Conservation (phyloP, 2,888 invertebrate species). For the Drosophila paramelanica region DNA sequence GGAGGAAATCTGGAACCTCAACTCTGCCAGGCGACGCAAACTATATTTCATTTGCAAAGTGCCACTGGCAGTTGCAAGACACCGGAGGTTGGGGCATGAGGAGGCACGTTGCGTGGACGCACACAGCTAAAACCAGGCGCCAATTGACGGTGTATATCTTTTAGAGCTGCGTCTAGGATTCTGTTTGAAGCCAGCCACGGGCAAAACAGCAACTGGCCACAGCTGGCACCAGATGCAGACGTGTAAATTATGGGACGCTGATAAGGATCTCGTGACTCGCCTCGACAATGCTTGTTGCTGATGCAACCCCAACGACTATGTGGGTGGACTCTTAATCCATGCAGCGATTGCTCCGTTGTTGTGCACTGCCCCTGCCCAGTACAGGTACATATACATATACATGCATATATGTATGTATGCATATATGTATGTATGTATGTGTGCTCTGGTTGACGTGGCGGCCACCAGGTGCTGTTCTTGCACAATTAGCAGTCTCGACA, state of each 20-base stretch:
- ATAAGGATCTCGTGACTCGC: slow-evolving; percentile 63
- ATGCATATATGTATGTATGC: no score
- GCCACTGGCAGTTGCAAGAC: slow-evolving; percentile 32
- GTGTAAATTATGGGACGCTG: slow-evolving; percentile 77
- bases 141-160: slow-evolving; percentile 55
- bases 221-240: slow-evolving; percentile 66
- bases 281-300: slow-evolving; percentile 16
- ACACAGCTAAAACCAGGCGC: slow-evolving; percentile 71
- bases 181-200: slow-evolving; percentile 11
- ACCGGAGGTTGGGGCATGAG: slow-evolving; percentile 13
- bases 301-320: slow-evolving; percentile 15
- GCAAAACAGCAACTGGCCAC: slow-evolving; percentile 44
- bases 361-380: slow-evolving; percentile 3
- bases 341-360: slow-evolving; percentile 16
- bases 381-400: neutral
- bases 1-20: slow-evolving; percentile 7
- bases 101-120: slow-evolving; percentile 54
- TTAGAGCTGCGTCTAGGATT: slow-evolving; percentile 23
- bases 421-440: no score
- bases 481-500: slow-evolving; percentile 46
- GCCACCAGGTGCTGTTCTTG: slow-evolving; percentile 46
- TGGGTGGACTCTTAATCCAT: slow-evolving; percentile 55
- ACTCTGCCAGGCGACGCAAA: slow-evolving; percentile 8
- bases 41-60: slow-evolving; percentile 42
- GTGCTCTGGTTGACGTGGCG: slow-evolving; percentile 1